Conservation (phyloP, 2,797 vertebrate genomes). For the Semaprochilodus insignis region DNA sequence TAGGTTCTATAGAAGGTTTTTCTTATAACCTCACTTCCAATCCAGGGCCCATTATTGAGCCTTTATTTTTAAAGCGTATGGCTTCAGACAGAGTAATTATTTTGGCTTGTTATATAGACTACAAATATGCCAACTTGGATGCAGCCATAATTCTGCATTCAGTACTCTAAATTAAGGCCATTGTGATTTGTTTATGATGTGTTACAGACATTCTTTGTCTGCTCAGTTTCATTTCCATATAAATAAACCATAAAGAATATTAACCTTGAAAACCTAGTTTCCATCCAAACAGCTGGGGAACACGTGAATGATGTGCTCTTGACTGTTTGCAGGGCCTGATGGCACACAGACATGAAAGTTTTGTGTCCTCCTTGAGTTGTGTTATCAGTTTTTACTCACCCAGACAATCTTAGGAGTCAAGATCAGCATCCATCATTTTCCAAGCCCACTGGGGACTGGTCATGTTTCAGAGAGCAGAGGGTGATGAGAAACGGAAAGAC, state of each 20-base stretch:
- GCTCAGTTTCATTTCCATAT: not conserved
- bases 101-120: no score
- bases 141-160: no score
- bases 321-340: not conserved
- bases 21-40: no score
- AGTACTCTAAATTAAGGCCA: not conserved
- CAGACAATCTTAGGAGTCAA: not conserved
- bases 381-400: not conserved
- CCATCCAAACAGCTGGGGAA: not conserved
- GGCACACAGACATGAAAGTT: constrained; percentile 3
- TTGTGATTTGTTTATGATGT: not conserved
- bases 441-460: not conserved
- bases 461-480: not conserved
- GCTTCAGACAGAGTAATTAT: no score
- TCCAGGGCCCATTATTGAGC: no score
- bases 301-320: not conserved
- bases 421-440: constrained; percentile 18
- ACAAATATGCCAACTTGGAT: no score
- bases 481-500: not conserved
- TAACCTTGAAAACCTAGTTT: constrained; percentile 9
- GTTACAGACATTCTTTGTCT: not conserved
- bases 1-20: no score
- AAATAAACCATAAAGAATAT: not conserved
- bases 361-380: not conserved
- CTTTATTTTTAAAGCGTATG: no score